phyloP scores from a whole-genome alignment of 2,888 invertebrate genomes.

The Xylota segnis region DNA sequence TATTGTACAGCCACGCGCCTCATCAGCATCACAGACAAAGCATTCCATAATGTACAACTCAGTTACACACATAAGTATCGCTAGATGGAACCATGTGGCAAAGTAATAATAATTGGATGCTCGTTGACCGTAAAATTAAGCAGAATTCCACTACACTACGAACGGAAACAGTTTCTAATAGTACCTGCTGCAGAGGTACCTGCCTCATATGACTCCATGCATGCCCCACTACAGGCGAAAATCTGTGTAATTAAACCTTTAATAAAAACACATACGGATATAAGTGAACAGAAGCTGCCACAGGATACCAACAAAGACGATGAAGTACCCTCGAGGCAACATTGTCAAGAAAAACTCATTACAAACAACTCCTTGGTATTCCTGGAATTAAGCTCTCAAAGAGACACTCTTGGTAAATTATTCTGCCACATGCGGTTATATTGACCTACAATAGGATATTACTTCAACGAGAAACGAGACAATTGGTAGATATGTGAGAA shows the following conservation, averaged over 20 bases:
- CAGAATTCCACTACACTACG: constrained; percentile 29
- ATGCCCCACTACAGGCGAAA: constrained; percentile 26
- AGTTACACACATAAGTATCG: not conserved
- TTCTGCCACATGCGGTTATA: constrained; percentile 17
- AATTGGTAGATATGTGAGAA: not conserved
- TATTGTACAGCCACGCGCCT: not conserved
- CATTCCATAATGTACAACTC: not conserved
- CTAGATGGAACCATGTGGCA: constrained; percentile 4
- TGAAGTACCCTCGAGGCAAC: not conserved
- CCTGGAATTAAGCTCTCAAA: constrained; percentile 3
- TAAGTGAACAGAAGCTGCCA: constrained; percentile 34
- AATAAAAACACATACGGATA: constrained; percentile 14
- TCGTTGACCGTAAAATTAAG: constrained; percentile 70
- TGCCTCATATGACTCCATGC: too few species aligned
- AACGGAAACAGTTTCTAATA: not conserved
- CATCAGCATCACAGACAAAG: constrained; percentile 3
- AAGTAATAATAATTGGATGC: constrained; percentile 65
- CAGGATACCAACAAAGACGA: not conserved
- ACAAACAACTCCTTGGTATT: constrained; percentile 16
- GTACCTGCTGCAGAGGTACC: not conserved
- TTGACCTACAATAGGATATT: constrained; percentile 4
- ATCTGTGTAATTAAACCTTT: constrained; percentile 52
- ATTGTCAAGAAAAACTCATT: constrained; percentile 22
- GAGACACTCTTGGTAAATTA: constrained; percentile 2
- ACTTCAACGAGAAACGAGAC: not conserved